A percentile compares a stretch with the other conserved stretches of the same genome.
phyloP scores from a whole-genome alignment of 2,113 vertebrate genomes.

The Anguilla rostrata region DNA sequence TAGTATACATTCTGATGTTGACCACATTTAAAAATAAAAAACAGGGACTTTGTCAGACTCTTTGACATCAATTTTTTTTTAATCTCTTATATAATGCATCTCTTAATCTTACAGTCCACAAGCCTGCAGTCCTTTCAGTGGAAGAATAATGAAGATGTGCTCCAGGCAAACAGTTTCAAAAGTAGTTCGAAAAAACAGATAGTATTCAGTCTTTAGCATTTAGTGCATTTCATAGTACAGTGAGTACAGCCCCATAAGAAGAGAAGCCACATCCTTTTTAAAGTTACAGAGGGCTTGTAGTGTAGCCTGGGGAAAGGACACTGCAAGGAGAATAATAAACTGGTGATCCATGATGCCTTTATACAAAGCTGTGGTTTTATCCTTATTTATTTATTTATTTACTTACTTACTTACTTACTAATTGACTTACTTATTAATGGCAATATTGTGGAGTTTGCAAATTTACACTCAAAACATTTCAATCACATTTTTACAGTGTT shows the following conservation, averaged over 20 bases:
- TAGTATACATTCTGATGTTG: neutral
- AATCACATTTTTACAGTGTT: neutral
- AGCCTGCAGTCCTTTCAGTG: slow-evolving; percentile 41
- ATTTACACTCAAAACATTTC: slow-evolving; percentile 20
- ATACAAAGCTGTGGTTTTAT: slow-evolving; percentile 22
- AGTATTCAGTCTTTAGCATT: slow-evolving; percentile 62
- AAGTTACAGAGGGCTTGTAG: slow-evolving; percentile 61
- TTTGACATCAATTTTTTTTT: slow-evolving; percentile 26
- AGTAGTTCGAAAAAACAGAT: slow-evolving; percentile 42
- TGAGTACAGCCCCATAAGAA: slow-evolving; percentile 45
- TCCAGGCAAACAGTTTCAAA: slow-evolving; percentile 50
- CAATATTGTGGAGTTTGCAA: slow-evolving; percentile 34
- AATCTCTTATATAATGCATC: slow-evolving; percentile 40
- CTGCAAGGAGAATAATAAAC: slow-evolving; percentile 46
- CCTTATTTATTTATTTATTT: slow-evolving; percentile 29
- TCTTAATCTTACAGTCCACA: slow-evolving; percentile 47
- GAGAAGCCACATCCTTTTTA: slow-evolving; percentile 55
- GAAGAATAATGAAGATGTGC: slow-evolving; percentile 48
- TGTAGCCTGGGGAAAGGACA: slow-evolving; percentile 55
- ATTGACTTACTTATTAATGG: slow-evolving; percentile 28
- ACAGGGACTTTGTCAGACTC: slow-evolving; percentile 10
- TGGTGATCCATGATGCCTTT: slow-evolving; percentile 68
- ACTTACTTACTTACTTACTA: slow-evolving; percentile 26
- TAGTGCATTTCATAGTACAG: slow-evolving; percentile 62
- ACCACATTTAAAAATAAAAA: neutral